Evolutionary conservation across 1,140 invertebrate genomes (phyloP).

Genomic region (Heliconius nattereri): DNA sequence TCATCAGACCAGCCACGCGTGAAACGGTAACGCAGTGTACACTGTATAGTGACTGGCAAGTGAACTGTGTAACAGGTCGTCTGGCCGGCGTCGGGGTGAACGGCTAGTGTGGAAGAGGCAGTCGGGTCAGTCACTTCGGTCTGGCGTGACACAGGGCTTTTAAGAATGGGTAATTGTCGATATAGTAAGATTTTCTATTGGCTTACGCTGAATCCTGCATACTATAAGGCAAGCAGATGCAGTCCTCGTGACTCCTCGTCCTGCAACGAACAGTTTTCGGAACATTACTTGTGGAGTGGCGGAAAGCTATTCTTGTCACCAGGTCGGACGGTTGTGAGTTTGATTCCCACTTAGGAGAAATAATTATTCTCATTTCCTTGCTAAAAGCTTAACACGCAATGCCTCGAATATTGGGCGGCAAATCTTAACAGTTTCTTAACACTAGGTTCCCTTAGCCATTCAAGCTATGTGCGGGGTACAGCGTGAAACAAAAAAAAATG

Average conservation of each 20-base stretch:
- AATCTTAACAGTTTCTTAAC: background rate
- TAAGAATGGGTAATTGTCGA: background rate
- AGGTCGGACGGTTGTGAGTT: too few species aligned
- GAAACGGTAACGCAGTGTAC: slow-evolving; percentile 31
- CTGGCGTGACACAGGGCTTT: slow-evolving; percentile 43
- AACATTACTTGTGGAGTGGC: too few species aligned
- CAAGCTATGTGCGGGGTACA: background rate
- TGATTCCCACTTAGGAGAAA: too few species aligned
- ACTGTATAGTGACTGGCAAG: slow-evolving; percentile 48
- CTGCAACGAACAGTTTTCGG: too few species aligned
- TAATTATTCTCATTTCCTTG: too few species aligned
- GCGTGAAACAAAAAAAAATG: background rate
- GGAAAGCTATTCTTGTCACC: too few species aligned
- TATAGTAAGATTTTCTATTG: too few species aligned
- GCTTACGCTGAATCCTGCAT: too few species aligned
- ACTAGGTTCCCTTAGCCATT: background rate
- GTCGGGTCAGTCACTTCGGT: slow-evolving; percentile 65
- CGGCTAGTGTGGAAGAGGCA: slow-evolving; percentile 64
- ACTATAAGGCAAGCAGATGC: too few species aligned
- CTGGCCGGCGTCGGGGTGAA: slow-evolving; percentile 65
- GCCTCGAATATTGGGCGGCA: background rate
- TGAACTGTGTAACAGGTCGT: slow-evolving; percentile 67
- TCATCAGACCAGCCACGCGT: slow-evolving; percentile 20
- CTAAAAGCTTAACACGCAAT: too few species aligned
- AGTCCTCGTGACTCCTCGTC: too few species aligned